Evolutionary conservation across 2,888 invertebrate species (phyloP).

Genomic region (Euproctis similis): DNA sequence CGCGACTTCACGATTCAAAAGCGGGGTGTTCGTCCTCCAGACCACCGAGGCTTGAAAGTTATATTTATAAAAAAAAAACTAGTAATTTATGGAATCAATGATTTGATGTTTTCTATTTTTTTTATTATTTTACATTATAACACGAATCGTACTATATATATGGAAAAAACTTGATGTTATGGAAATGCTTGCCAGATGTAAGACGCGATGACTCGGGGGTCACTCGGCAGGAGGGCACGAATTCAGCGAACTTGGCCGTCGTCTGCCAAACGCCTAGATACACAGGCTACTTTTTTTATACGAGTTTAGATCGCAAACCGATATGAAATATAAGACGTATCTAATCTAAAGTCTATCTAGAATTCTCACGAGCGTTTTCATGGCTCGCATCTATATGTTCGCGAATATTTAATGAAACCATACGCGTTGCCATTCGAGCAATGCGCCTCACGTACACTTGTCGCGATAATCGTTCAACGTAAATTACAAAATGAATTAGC

Average conservation of each 20-base stretch:
- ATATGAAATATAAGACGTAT: constrained; percentile 22
- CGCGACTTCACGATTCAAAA: no score
- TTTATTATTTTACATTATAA: no score
- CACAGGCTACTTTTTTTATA: constrained; percentile 32
- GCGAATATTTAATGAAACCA: constrained; percentile 25
- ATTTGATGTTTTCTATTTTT: no score
- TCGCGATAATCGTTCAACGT: constrained; percentile 70
- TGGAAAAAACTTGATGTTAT: no score
- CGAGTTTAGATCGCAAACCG: constrained; percentile 32
- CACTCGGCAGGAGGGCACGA: constrained; percentile 39
- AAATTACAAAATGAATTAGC: constrained; percentile 70
- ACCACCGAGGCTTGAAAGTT: no score
- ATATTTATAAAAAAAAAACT: no score
- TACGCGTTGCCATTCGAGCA: constrained; percentile 46
- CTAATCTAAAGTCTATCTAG: constrained; percentile 35
- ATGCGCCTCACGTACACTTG: constrained; percentile 65
- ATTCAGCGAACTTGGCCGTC: constrained; percentile 29
- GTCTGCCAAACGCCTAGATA: constrained; percentile 28
- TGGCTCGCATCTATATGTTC: constrained; percentile 28
- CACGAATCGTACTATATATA: no score
- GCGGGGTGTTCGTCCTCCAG: no score
- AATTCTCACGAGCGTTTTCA: constrained; percentile 40
- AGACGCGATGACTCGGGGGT: constrained; percentile 46
- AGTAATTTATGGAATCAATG: no score
- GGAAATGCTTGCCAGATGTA: no score